phyloP scores from a whole-genome alignment of 2,797 vertebrate genomes.

The Xiphorhynchus erythropygius region DNA sequence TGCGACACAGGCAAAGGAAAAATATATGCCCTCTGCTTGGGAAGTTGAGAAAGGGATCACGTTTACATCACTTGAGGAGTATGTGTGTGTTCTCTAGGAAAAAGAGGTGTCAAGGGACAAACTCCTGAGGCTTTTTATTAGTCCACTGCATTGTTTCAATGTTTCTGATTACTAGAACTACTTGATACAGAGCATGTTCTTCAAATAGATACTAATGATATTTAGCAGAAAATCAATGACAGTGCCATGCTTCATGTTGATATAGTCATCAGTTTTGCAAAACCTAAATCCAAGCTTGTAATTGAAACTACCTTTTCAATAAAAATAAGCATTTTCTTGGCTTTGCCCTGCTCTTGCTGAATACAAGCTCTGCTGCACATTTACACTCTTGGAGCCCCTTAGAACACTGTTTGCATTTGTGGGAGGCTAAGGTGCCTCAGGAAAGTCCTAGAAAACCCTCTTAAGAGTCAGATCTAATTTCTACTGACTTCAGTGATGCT shows the following conservation, averaged over 20 bases:
- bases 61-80: not conserved
- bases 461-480: not conserved
- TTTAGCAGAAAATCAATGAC: not conserved
- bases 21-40: not conserved
- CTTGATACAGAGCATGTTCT: not conserved
- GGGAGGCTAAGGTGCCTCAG: not conserved
- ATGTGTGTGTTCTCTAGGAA: not conserved
- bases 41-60: not conserved
- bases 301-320: not conserved
- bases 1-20: not conserved
- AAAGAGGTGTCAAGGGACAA: not conserved
- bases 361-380: not conserved
- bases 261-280: not conserved
- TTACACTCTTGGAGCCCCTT: not conserved
- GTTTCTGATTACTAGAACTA: not conserved
- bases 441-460: not conserved
- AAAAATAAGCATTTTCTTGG: not conserved
- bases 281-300: not conserved
- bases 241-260: not conserved
- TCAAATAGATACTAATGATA: not conserved
- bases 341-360: not conserved
- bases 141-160: not conserved
- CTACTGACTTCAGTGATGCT: not conserved
- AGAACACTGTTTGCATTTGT: not conserved
- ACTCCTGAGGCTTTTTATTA: not conserved